Conservation (phyloP, 2,888 invertebrate genomes). For the Cerceris ruficornis region DNA sequence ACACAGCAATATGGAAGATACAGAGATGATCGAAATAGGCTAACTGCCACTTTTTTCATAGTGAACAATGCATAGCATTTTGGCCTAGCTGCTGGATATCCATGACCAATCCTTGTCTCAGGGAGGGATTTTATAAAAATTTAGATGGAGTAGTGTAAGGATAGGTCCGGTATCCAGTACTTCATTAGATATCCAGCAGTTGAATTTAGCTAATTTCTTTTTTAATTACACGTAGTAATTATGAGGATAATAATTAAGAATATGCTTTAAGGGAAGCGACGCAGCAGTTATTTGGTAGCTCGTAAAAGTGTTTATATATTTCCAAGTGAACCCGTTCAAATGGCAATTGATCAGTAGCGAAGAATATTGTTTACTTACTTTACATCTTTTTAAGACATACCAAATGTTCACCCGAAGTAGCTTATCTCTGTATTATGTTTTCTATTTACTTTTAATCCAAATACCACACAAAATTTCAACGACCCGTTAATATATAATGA, state of each 20-base stretch:
- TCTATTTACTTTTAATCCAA: conserved; percentile 31
- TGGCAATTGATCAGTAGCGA: conserved; percentile 30
- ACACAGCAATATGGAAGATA: conserved; percentile 76
- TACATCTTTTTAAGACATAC: conserved; percentile 38
- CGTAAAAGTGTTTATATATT: conserved; percentile 35
- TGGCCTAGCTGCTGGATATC: conserved; percentile 73
- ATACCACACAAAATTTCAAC: conserved; percentile 44
- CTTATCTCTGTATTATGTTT: conserved; percentile 27
- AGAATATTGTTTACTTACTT: conserved; percentile 52
- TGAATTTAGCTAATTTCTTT: conserved; percentile 73
- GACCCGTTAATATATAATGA: conserved; percentile 49
- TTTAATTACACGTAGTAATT: conserved; percentile 60
- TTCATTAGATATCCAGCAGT: conserved; percentile 70
- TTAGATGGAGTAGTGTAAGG: conserved; percentile 61
- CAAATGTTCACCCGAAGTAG: conserved; percentile 28
- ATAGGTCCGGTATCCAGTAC: conserved; percentile 59
- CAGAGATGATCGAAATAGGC: conserved; percentile 78
- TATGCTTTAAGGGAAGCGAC: conserved; percentile 60
- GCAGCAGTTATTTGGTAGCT: conserved; percentile 66
- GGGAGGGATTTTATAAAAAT: conserved; percentile 74
- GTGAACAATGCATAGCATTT: conserved; percentile 65
- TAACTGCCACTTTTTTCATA: conserved; percentile 69
- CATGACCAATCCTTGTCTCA: conserved; percentile 70
- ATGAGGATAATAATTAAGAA: conserved; percentile 62
- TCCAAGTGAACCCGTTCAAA: conserved; percentile 24